Percentiles rank a stretch among this genome's conserved stretches.
Conservation (phyloP, 2,113 vertebrate species). For the Sylvietta virens region DNA sequence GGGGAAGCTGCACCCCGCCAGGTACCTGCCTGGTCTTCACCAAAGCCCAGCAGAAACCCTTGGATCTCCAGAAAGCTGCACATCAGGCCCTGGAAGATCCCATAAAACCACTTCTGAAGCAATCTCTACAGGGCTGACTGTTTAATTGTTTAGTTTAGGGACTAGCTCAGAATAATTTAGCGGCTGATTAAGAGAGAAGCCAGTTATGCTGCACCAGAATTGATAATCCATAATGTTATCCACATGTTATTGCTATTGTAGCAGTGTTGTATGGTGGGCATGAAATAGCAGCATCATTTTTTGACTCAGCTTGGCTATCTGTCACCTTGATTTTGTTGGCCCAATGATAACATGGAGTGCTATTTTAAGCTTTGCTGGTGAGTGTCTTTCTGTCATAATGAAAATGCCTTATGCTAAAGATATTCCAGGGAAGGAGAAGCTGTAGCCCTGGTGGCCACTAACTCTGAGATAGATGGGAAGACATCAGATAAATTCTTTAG, state of each 20-base stretch:
- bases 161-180: neutral
- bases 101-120: neutral
- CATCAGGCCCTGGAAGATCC: neutral
- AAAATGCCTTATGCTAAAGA: neutral
- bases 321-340: conserved; percentile 43
- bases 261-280: neutral
- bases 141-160: conserved; percentile 10
- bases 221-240: neutral
- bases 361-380: conserved; percentile 16
- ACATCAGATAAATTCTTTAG: neutral
- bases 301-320: neutral
- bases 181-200: neutral
- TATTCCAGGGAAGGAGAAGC: neutral
- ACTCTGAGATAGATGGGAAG: neutral
- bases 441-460: neutral
- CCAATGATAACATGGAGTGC: conserved; percentile 10
- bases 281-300: conserved; percentile 31
- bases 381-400: conserved; percentile 16
- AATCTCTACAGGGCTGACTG: neutral
- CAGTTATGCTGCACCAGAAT: neutral
- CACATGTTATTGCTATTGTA: neutral
- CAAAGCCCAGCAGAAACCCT: neutral
- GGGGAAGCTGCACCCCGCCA: neutral
- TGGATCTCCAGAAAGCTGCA: neutral
- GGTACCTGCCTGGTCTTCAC: neutral